Base-by-base conservation (phyloP, 2,888 invertebrate species). In the Himalopsyche kuldschensis region DNA sequence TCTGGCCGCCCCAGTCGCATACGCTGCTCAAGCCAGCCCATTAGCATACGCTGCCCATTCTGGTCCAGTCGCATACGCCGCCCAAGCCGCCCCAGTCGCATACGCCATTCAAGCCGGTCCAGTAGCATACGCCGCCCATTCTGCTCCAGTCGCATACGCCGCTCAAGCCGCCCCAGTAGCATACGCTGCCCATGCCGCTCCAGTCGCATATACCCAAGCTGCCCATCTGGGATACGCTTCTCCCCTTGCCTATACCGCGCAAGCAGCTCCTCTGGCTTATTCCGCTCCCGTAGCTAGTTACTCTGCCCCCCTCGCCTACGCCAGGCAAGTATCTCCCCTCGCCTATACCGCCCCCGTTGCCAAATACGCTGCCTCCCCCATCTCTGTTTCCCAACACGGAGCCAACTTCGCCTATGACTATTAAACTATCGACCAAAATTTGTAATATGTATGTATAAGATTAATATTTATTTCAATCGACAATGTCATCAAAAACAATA, bases 121-220 rank as follows among this genome's bases (percentile, higher is more conserved):
- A 81, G 86, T 88, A 20, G 87, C 87, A 69, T 82, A 82, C 85
- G 92, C 32, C 86, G 93, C 0, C 85, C 89, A 89, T n/a, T n/a
- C n/a, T 47, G 83, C 87, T 63, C 86, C 85, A 24, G 88, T 88
- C 24, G 87, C 87, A 69, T 82, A 82, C 85, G 92, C 32, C 86
- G 93, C 0, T 85, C 89, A 89, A 92, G 92, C 87, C 90, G 91
- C 83, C 87, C 91, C 80, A 75, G 81, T 87, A 30, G 87, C 86
- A 20, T 87, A 88, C 47, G 87, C 88, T 85, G 87, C 86, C 78
- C 89, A 89, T 85, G 88, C 89, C n/a, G 88, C 88, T 35, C 24
- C n/a, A 8, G 84, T 75, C 15, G 63, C 78, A 32, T 78, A 75
- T 20, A 87, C 87, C 4, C 86, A 87, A 75, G 86, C 87, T 6